These are phyloP conservation scores for Pomatorhinus ruficollis DNA, from an alignment of 2,113 vertebrate species.

Conservation along the genomic window DNA sequence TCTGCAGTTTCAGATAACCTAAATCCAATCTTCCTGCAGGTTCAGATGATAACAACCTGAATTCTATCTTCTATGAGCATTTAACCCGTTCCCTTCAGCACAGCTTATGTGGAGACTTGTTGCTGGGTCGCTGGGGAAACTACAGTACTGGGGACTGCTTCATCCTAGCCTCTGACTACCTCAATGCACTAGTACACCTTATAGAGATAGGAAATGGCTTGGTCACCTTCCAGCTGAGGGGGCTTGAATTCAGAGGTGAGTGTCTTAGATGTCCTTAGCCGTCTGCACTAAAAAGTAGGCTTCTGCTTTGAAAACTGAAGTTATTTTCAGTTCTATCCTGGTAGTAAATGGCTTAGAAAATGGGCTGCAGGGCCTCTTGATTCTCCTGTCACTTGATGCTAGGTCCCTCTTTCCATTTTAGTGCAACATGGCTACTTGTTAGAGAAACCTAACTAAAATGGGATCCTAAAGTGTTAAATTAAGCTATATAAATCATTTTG, in stretches of 20 bases:
- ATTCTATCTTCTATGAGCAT: constrained; percentile 92
- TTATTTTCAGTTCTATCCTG: not conserved
- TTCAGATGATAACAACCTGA: constrained; percentile 91
- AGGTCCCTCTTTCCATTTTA: not conserved
- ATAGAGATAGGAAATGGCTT: constrained; percentile 90
- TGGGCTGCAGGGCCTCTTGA: not conserved
- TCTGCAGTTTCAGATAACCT: constrained; percentile 52
- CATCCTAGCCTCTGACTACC: constrained; percentile 92
- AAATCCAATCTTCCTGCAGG: constrained; percentile 83
- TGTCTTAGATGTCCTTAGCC: not conserved
- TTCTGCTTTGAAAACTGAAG: not conserved
- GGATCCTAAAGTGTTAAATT: not conserved
- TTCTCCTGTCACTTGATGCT: not conserved
- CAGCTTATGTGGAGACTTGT: constrained; percentile 86
- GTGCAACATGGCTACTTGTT: not conserved
- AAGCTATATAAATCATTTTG: not conserved
- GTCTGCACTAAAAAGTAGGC: not conserved
- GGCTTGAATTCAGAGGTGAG: constrained; percentile 89
- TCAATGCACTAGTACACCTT: constrained; percentile 90
- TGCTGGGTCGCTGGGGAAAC: constrained; percentile 88
- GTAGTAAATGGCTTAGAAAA: not conserved
- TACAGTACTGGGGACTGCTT: constrained; percentile 90
- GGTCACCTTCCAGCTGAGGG: constrained; percentile 88
- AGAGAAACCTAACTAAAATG: not conserved
- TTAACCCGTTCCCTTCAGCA: constrained; percentile 89